Base-by-base conservation (phyloP, 2,113 vertebrate species). In the Proteles cristata region DNA sequence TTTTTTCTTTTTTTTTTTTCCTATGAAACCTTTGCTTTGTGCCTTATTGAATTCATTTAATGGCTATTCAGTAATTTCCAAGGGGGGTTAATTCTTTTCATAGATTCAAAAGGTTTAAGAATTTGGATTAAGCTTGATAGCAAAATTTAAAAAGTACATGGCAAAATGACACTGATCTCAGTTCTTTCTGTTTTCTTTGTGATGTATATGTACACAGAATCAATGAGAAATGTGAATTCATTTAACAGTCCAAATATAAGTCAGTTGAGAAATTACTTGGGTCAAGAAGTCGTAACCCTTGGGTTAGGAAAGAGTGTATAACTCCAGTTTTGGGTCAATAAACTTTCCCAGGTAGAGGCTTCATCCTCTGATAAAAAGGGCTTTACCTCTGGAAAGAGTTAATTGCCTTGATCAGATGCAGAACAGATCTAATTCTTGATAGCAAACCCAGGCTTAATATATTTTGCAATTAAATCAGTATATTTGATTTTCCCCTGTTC, bases 371-470 rank as follows among this genome's bases (percentile, higher is more conserved):
- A 89, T 45, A 31, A 45, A 93, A 88, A 90, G 0, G 12, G 0
- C 25, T 93, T 79, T 55, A 96, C 16, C 74, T 68, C 12, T 76
- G 21, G 10, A 86, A 79, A 69, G 14, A 92, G 43, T 88, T 74
- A 79, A 94, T 88, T 84, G 23, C 76, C 23, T 86, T 81, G 10
- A 93, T 94, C 15, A 88, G 48, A 88, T 88, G 35, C 88, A 65
- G 11, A 94, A 79, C 33, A 68, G 3, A 50, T 1, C 23, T 92
- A 28, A 90, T 87, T 96, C n/a, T 90, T 82, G 25, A 39, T 28
- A 81, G 35, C 16, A 96, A 95, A 81, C 3, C 0, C 14, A 69
- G 26, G 65, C 7, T 90, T 84, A 84, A 90, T 39, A 58, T 77
- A 83, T 92, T 85, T 83, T 92, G 2, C 2, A 94, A 66, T 68